phyloP scores from a whole-genome alignment of 37 sponge, comb jelly and placozoan species.

The Halichondria panicea region DNA sequence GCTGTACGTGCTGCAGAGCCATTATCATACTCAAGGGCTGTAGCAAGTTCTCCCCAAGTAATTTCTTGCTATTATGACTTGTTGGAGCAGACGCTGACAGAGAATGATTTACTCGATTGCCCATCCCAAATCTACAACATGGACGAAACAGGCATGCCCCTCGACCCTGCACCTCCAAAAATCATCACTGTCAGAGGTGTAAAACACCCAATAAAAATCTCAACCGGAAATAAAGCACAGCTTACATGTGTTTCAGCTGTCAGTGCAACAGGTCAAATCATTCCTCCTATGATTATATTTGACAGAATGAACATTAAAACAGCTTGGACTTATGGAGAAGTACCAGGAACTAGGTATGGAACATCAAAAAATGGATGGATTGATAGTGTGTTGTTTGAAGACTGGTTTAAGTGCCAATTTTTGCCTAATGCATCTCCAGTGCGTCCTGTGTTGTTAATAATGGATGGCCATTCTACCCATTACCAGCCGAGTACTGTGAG shows the following conservation, averaged over 20 bases:
- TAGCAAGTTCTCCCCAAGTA: constrained; percentile 37
- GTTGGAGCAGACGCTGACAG: constrained; percentile 16
- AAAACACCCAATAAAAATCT: constrained; percentile 15
- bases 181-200: constrained; percentile 31
- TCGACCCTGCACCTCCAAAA: constrained; percentile 31
- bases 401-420: constrained; percentile 51
- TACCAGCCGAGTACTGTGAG: constrained; percentile 43
- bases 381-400: constrained; percentile 37
- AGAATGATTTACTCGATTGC: constrained; percentile 27
- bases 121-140: constrained; percentile 51
- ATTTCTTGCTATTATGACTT: constrained; percentile 36
- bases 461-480: constrained; percentile 64
- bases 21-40: constrained; percentile 19
- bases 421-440: constrained; percentile 26
- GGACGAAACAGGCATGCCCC: constrained; percentile 56
- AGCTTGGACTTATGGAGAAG: constrained; percentile 42
- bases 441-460: constrained; percentile 49
- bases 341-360: constrained; percentile 38
- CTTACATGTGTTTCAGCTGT: constrained; percentile 54
- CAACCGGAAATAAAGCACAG: constrained; percentile 48
- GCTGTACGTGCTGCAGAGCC: constrained; percentile 27
- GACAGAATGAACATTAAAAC: constrained; percentile 39
- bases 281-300: constrained; percentile 38
- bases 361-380: constrained; percentile 32
- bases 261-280: constrained; percentile 10